Evolutionary conservation across 2,797 vertebrate genomes (phyloP), one percentile per base, ranked within the genome.

Genomic region (Oreortyx pictus): DNA sequence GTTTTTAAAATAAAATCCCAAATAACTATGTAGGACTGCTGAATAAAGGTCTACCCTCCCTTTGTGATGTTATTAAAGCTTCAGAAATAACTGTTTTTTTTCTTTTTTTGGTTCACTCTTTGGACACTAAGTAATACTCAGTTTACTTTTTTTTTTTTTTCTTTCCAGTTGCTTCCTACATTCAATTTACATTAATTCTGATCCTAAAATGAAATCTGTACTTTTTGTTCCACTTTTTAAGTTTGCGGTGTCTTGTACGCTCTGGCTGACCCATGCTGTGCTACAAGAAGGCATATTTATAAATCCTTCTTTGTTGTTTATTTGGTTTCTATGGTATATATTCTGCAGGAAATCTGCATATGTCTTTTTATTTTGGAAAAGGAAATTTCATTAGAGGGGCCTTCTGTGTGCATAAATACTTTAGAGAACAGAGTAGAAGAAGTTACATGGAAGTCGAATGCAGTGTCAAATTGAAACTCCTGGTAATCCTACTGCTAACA

Each of bases 311-410:
- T 2, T 39, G 79, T 82, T 82, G 49, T 2, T 81, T 41, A 56
- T 72, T 89, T 80, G 65, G 67, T 82, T 82, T 61, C 88, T 84
- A 5, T 54, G 44, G 29, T 88, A 61, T 27, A 39, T 14, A 66
- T 86, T 31, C 61, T 54, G 16, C 33, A 88, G 68, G 61, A 84
- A 86, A 80, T 56, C 44, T 62, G 47, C 29, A 62, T 43, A 37
- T 47, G n/a, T 7, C 20, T 90, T 92, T 90, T 74, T 50, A n/a
- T 50, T 89, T 70, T 61, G 83, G 77, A 70, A 77, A 61, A 81
- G 35, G 31, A 86, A 91, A 71, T 18, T 41, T 92, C 27, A 57
- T 84, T 81, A 60, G 49, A 3, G 49, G 93, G 44, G n/a, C 19
- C 71, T 65, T 76, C 59, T 61, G 67, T 50, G 65, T 65, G 65